Evolutionary conservation across 2,888 invertebrate genomes (phyloP), one percentile per base, ranked within the genome.

Genomic region (Chloroclystis v-ata): DNA sequence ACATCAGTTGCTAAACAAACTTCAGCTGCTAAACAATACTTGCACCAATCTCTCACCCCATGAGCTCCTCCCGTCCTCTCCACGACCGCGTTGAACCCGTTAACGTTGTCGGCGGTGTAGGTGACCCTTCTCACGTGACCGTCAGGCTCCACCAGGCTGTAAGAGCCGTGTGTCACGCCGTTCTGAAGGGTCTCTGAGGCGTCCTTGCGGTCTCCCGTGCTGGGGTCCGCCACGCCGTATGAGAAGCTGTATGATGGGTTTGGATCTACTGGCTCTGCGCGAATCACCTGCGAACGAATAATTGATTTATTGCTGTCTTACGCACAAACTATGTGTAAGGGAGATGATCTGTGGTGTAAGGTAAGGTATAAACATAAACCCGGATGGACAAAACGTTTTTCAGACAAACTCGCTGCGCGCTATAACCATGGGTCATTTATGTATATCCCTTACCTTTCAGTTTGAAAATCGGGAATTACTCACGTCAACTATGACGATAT

Each of bases 221-320:
- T 61, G 0, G 89, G 88, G 61, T 89, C 89, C 0, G 82, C 72
- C 10, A 89, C 89, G 4, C 89, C 89, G 64, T 89, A 89, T 0
- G 87, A 81, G 76, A 84, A 89, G 61, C 82, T 82, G 73, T 89
- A 89, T 2, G 87, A 84, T 9, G 89, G 89, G 68, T 89, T 89
- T 0, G 89, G 89, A 63, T 89, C 89, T 37, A 89, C 59, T 0
- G 87, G 83, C 63, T 89, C 89, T 0, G 89, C 85, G 28, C 69
- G 79, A 10, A 85, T 73, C 26, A 84, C 72, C 79, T 84, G 32
- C 16, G n/a, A 7, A 4, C 5, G n/a, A n/a, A 20, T 20, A 20
- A 5, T 20, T 20, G 5, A 20, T 4, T 4, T 20, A 4, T 20
- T 4, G 20, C 5, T n/a, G n/a, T n/a, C n/a, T n/a, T n/a, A n/a